Evolutionary conservation across 1,140 invertebrate species (phyloP).

Genomic region (Lamellibrachia luymesi): DNA sequence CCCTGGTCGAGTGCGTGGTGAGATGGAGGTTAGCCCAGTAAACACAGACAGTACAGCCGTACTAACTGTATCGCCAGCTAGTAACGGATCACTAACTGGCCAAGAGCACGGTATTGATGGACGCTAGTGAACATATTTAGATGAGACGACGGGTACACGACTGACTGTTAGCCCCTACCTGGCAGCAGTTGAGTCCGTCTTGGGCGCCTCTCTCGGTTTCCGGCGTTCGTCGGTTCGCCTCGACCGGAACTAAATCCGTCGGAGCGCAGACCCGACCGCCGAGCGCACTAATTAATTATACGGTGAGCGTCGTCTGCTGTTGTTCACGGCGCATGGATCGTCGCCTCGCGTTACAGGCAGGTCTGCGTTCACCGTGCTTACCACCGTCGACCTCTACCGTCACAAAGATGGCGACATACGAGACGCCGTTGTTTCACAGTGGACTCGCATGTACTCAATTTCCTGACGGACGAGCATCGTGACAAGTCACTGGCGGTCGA

Average conservation of each 20-base stretch:
- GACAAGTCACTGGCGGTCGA: not conserved
- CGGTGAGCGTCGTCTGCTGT: not conserved
- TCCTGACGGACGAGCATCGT: not conserved
- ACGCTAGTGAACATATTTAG: not conserved
- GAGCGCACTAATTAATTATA: not conserved
- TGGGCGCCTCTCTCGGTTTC: too few relatives aligned
- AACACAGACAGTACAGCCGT: not conserved
- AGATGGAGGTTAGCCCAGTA: not conserved
- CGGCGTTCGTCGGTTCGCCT: not conserved
- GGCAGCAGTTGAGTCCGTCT: not conserved
- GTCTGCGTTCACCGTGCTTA: not conserved
- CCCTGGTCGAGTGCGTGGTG: not conserved
- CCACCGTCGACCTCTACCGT: too few relatives aligned
- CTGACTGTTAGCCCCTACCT: not conserved
- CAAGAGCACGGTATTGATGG: not conserved
- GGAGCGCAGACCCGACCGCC: not conserved
- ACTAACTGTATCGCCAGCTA: not conserved
- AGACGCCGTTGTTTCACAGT: not conserved
- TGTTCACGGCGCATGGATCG: not conserved
- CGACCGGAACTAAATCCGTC: not conserved
- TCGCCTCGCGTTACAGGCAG: not conserved
- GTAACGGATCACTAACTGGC: not conserved
- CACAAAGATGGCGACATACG: not conserved
- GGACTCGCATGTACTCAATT: not conserved
- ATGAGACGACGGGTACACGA: not conserved